Evolutionary conservation across 2,113 vertebrate genomes (phyloP), one percentile per base, ranked within the genome.

Genomic region (Muntiacus muntjak): DNA sequence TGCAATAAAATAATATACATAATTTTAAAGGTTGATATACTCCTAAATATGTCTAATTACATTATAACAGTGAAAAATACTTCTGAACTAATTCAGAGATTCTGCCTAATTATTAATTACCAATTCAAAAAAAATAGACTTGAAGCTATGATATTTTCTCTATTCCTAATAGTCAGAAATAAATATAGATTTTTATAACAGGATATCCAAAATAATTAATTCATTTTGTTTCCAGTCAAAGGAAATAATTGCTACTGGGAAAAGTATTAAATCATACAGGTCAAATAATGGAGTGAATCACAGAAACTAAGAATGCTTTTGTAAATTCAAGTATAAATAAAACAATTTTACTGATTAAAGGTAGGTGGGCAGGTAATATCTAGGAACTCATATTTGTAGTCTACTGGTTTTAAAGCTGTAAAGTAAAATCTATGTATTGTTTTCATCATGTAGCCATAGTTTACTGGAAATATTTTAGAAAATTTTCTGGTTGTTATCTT

Each of bases 291-390:
- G 23, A 91, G 11, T 85, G 8, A 87, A 21, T 91, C 26, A 54
- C 10, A 93, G 30, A 88, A 90, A 52, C 23, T 21, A 14, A 94
- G 11, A 94, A 79, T 89, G 2, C 1, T 55, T 82, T 58, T 23
- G 94, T 85, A 64, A 90, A 85, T 95, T 94, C 25, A 91, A 79
- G 47, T 16, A 64, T 23, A 92, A 96, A 76, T 87, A 50, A 84
- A 95, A 54, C 5, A 87, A 6, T 67, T 55, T 54, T 57, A 91
- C 19, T 79, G 55, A 4, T 30, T 74, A 62, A 55, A 67, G 11
- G 7, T 62, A 87, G 36, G 11, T 64, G 7, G 4, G 25, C 17
- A 87, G 6, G 2, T 30, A 2, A 3, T 86, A 17, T 3, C 4
- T 57, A 1, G 36, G 30, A 3, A 55, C 76, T 93, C 19, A 23